A percentile compares a stretch with the other conserved stretches of the same genome.
Conservation (phyloP, 2,113 vertebrate species). For the Chlamydotis undulata region DNA sequence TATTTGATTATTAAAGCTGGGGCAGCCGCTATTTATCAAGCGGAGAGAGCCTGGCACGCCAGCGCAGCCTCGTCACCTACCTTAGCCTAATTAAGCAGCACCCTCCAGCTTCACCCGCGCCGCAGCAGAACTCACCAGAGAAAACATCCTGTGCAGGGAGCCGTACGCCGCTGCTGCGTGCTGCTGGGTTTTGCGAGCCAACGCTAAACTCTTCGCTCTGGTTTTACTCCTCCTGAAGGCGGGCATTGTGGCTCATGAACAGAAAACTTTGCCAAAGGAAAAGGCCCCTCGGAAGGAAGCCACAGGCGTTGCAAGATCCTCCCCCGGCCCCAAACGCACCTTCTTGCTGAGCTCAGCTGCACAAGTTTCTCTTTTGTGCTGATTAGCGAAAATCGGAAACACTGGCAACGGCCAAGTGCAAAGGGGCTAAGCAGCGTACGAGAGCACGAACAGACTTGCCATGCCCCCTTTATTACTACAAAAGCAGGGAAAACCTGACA, state of each 20-base stretch:
- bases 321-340: background rate
- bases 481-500: background rate
- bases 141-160: conserved; percentile 78
- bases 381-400: background rate
- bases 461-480: background rate
- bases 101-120: background rate
- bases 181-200: conserved; percentile 76
- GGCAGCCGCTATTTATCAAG: background rate
- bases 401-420: background rate
- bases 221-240: conserved; percentile 70
- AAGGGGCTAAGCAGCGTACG: background rate
- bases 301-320: background rate
- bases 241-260: conserved; percentile 61
- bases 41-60: background rate
- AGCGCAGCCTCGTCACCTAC: background rate
- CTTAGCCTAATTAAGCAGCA: background rate
- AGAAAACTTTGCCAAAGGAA: background rate
- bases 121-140: conserved; percentile 70
- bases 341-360: background rate
- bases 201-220: conserved; percentile 75
- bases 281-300: conserved; percentile 6
- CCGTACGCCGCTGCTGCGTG: conserved; percentile 76
- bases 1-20: background rate
- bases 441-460: background rate
- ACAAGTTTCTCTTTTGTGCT: background rate